A percentile compares a stretch with the other conserved stretches of the same genome.
phyloP scores from a whole-genome alignment of 1,140 invertebrate species.

The Drosophila obscura region DNA sequence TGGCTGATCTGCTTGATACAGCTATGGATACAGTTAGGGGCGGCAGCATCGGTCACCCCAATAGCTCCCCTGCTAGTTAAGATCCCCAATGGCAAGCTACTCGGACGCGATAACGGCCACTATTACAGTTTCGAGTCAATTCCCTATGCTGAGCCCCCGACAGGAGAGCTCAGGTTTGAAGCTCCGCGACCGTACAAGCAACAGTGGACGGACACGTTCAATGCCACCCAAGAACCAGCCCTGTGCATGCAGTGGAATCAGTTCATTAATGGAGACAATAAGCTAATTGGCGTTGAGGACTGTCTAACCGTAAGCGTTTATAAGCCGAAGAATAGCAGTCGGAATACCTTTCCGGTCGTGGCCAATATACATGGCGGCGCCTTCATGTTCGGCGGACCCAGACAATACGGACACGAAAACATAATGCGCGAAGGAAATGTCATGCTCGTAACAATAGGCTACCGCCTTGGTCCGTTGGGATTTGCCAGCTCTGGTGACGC shows the following conservation, averaged over 20 bases:
- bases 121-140: conserved; percentile 85
- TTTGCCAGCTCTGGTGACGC: conserved; percentile 86
- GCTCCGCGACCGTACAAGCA: conserved; percentile 33
- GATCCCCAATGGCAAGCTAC: conserved; percentile 59
- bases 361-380: conserved; percentile 85
- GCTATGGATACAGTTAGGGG: too few relatives aligned
- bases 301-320: conserved; percentile 83
- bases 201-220: conserved; percentile 44
- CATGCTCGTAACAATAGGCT: conserved; percentile 87
- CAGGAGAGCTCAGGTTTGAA: conserved; percentile 83
- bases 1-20: too few relatives aligned
- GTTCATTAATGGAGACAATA: conserved; percentile 32
- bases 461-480: conserved; percentile 87
- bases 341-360: conserved; percentile 83
- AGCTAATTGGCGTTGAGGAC: conserved; percentile 74
- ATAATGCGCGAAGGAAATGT: conserved; percentile 86
- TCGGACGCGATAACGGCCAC: conserved; percentile 84
- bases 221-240: conserved; percentile 49
- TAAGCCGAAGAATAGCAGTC: conserved; percentile 55
- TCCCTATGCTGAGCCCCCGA: conserved; percentile 84
- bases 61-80: too few relatives aligned
- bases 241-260: conserved; percentile 66
- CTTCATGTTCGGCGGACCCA: conserved; percentile 84
- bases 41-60: too few relatives aligned
- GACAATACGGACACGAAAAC: conserved; percentile 84